These are phyloP conservation scores for Drosophila subsilvestris DNA, from an alignment of 2,888 invertebrate genomes.

Conservation along the genomic window DNA sequence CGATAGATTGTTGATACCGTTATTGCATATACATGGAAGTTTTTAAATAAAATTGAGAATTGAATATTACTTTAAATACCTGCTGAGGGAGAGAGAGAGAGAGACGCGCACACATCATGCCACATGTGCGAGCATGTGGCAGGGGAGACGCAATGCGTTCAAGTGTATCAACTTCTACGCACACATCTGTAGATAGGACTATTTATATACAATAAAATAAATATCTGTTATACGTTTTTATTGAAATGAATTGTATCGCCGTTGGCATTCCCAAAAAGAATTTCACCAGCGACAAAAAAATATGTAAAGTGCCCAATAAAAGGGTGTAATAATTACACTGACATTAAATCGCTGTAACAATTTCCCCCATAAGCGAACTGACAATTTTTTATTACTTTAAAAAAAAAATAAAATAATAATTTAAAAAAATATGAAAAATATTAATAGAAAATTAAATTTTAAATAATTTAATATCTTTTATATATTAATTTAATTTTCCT, in stretches of 20 bases:
- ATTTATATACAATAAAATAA: slow-evolving; percentile 10
- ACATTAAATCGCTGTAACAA: not conserved
- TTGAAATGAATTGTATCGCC: slow-evolving; percentile 28
- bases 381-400: not conserved
- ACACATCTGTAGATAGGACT: slow-evolving; percentile 22
- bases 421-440: not conserved
- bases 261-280: slow-evolving; percentile 21
- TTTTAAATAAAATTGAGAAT: slow-evolving; percentile 16
- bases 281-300: slow-evolving; percentile 6
- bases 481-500: no score
- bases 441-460: not conserved
- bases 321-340: not conserved
- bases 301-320: no score
- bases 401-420: not conserved
- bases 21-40: not conserved
- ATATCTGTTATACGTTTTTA: slow-evolving; percentile 19
- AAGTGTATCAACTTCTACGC: slow-evolving; percentile 58
- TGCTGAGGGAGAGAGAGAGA: not conserved
- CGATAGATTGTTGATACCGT: not conserved
- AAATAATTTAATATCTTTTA: not conserved
- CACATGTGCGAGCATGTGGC: slow-evolving; percentile 12
- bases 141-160: slow-evolving; percentile 50
- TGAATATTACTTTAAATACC: slow-evolving; percentile 24
- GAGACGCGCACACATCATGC: slow-evolving; percentile 7
- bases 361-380: no score